phyloP scores from a whole-genome alignment of 2,888 invertebrate genomes.

The Aphrophora alni region DNA sequence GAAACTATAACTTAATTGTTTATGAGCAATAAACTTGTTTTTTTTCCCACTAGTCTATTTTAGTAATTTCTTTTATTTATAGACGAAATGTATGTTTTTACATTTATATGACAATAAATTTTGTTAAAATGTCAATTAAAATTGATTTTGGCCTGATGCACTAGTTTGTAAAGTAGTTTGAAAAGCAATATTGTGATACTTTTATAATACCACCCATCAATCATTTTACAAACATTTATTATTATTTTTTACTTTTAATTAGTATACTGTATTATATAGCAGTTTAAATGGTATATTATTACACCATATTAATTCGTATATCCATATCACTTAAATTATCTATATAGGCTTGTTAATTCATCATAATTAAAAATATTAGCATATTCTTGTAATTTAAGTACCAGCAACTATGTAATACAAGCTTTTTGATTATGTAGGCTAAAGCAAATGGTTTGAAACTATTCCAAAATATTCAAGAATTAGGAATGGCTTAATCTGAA shows the following conservation, averaged over 20 bases:
- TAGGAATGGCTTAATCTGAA: neutral
- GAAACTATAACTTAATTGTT: no score
- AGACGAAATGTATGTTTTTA: neutral
- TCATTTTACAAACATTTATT: neutral
- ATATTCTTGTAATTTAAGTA: no score
- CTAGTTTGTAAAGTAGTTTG: neutral
- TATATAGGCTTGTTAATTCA: no score
- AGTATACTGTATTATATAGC: no score
- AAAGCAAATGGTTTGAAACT: neutral
- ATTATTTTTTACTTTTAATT: neutral
- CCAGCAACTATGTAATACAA: no score
- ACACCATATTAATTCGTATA: no score
- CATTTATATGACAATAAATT: neutral
- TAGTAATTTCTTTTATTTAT: neutral
- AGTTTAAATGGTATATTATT: no score
- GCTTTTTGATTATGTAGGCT: neutral
- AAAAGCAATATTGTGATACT: constrained; percentile 2
- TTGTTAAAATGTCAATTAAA: neutral
- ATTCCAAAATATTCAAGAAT: neutral
- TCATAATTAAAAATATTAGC: no score
- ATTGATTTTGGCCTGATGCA: neutral
- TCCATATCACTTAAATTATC: no score
- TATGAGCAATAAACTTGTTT: no score
- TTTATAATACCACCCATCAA: neutral
- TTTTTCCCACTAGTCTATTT: no score